A percentile compares a stretch with the other conserved stretches of the same genome.
phyloP scores from a whole-genome alignment of 2,113 vertebrate species.

The Polypterus senegalus region DNA sequence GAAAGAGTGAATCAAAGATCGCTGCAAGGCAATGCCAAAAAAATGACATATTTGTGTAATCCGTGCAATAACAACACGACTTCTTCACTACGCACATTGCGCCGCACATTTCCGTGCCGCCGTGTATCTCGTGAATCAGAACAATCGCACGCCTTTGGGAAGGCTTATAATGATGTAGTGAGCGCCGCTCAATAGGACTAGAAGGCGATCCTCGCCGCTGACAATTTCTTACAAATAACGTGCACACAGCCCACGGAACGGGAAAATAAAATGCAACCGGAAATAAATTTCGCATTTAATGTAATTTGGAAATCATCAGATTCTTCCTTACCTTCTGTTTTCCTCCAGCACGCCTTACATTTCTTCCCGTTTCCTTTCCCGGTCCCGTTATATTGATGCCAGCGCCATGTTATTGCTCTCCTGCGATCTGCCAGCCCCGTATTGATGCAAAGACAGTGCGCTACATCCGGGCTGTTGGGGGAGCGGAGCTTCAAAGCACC shows the following conservation, averaged over 20 bases:
- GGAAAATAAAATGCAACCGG: constrained; percentile 9
- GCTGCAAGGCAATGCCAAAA: too few species aligned
- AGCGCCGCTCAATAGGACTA: neutral
- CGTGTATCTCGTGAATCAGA: constrained; percentile 16
- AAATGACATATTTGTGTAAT: neutral
- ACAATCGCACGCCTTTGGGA: constrained; percentile 11
- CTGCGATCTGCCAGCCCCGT: constrained; percentile 27
- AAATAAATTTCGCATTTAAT: constrained; percentile 7
- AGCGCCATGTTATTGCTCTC: constrained; percentile 49
- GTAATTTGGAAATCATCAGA: neutral
- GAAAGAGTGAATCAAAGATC: too few species aligned
- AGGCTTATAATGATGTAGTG: constrained; percentile 20
- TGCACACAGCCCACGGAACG: constrained; percentile 9
- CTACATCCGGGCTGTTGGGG: constrained; percentile 46
- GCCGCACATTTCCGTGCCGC: constrained; percentile 19
- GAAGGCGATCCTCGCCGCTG: constrained; percentile 18
- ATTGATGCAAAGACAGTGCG: constrained; percentile 24
- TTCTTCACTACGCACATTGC: constrained; percentile 29
- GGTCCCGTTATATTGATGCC: constrained; percentile 38
- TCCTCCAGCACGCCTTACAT: constrained; percentile 37
- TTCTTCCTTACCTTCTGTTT: constrained; percentile 34
- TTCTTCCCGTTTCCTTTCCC: constrained; percentile 25
- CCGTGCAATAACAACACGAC: constrained; percentile 31
- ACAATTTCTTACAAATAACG: constrained; percentile 8
- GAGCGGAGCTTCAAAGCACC: constrained; percentile 20